Base-by-base conservation (phyloP, 2,888 invertebrate species). In the Chydorus sphaericus region DNA sequence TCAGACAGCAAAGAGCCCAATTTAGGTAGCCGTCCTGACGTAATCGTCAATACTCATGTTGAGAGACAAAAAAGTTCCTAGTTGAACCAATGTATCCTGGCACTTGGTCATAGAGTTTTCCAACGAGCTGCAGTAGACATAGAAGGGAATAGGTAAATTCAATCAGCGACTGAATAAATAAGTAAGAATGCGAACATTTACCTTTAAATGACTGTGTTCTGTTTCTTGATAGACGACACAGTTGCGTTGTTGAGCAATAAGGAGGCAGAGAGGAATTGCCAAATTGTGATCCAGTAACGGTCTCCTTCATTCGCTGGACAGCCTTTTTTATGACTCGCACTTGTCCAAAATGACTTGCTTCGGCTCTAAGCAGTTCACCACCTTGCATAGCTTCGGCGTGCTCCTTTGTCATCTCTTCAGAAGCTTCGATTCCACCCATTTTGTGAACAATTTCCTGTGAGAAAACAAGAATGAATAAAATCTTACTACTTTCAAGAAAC, bases 341-440 rank as follows among this genome's bases (percentile, higher is more conserved):
- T 78, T 94, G 94, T 67, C 90, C 87, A 68, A 96, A 97, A 69
- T 94, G 94, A 10, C 96, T 96, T 54, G 94, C 92, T 79, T 98
- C 97, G 64, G 89, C 87, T 66, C 90, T 82, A 3, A 98, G 75
- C 51, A 94, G 72, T 72, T 98, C 97, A 0, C 98, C 98, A 8
- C 98, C 98, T 55, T 89, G 85, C 83, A 97, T 87, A 0, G 97
- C 96, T 66, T 92, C 91, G 55, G 98, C 72, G 67, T 99, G 97
- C 65, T 97, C 96, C 23, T 84, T 77, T 0, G 97, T 98, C 77
- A 96, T 85, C 71, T 94, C 94, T 68, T 94, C 93, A 1, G 86
- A 85, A 1, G 94, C 85, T 72, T 99, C 98, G 56, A 98, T 91
- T 1, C 98, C 98, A 1, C 94, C 91, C 97, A 99, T 98, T 75